phyloP scores from a whole-genome alignment of 2,797 vertebrate genomes.

The Lepus oiostolus region DNA sequence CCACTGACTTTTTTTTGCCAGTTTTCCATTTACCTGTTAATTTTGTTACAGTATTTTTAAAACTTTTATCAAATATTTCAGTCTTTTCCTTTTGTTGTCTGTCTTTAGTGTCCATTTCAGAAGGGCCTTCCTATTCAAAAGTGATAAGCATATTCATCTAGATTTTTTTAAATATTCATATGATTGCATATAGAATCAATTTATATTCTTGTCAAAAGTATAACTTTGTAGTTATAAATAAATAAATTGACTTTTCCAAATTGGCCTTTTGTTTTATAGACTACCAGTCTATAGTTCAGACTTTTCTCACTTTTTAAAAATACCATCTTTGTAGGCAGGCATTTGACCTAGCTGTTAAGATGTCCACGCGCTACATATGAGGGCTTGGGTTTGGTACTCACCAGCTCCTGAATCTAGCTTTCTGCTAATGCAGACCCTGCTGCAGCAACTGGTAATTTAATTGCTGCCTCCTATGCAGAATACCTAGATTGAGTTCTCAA shows the following conservation, averaged over 20 bases:
- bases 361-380: no score
- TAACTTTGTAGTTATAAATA: neutral
- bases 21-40: slow-evolving; percentile 43
- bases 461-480: no score
- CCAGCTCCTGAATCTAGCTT: no score
- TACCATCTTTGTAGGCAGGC: neutral
- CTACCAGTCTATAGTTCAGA: slow-evolving; percentile 6
- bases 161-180: slow-evolving; percentile 18
- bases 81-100: slow-evolving; percentile 16
- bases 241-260: neutral
- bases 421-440: no score
- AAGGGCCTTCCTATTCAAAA: slow-evolving; percentile 42
- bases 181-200: neutral
- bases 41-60: slow-evolving; percentile 14
- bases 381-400: no score
- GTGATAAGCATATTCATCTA: slow-evolving; percentile 4
- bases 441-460: no score
- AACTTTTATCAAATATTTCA: slow-evolving; percentile 19
- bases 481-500: no score
- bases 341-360: no score
- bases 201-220: slow-evolving; percentile 25
- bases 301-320: slow-evolving; percentile 48
- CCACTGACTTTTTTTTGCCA: neutral
- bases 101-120: neutral
- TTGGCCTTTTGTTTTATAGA: slow-evolving; percentile 29